Conservation (phyloP, 2,888 invertebrate species). For the Dryadula phaetusa region DNA sequence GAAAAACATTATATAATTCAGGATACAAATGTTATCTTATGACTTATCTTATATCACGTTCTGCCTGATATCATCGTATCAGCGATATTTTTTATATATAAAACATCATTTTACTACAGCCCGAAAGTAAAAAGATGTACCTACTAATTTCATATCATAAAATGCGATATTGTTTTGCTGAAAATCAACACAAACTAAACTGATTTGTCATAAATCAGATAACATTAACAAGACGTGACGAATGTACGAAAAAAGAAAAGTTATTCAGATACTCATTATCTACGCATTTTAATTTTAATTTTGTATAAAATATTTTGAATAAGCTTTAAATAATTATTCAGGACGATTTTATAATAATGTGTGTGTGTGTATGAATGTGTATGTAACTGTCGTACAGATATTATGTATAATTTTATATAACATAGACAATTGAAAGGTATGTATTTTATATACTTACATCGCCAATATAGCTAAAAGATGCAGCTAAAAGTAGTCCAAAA, state of each 20-base stretch:
- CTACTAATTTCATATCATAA: not conserved
- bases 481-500: slow-evolving; percentile 89
- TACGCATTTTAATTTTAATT: too few species aligned
- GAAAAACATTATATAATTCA: not conserved
- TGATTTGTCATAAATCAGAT: slow-evolving; percentile 1
- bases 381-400: too few species aligned
- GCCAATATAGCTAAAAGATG: slow-evolving; percentile 90
- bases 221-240: not conserved
- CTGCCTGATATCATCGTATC: slow-evolving; percentile 21
- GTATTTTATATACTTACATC: slow-evolving; percentile 84
- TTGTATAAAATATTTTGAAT: too few species aligned
- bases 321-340: too few species aligned
- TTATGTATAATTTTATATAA: too few species aligned
- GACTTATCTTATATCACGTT: slow-evolving; percentile 19
- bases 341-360: too few species aligned
- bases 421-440: too few species aligned
- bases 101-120: not conserved
- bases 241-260: not conserved
- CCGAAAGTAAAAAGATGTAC: slow-evolving; percentile 2
- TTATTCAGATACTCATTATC: too few species aligned
- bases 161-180: not conserved
- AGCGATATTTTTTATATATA: slow-evolving; percentile 11
- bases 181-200: slow-evolving; percentile 13
- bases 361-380: too few species aligned
- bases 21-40: slow-evolving; percentile 8